Base-by-base conservation (phyloP, 2,113 vertebrate species). In the Ibidorhyncha struthersii region DNA sequence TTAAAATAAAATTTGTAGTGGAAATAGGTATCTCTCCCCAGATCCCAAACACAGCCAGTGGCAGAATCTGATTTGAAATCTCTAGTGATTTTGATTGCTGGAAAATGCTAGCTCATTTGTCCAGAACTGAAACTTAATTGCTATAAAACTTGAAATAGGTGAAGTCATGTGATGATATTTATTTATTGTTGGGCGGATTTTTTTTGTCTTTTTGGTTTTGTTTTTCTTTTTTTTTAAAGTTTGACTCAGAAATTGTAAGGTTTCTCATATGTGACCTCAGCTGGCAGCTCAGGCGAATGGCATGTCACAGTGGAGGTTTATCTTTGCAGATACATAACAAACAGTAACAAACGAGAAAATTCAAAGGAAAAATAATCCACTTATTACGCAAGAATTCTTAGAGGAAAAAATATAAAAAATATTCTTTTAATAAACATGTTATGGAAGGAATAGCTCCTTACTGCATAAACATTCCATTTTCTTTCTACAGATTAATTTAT, bases 31-130 rank as follows among this genome's bases (percentile, higher is more conserved):
- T 41, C 12, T 83, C 21, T 49, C 22, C 50, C 36, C 62, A 77
- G 58, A 65, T 86, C 40, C 22, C 22, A 58, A 47, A 69, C 0
- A 41, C n/a, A 78, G 14, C 7, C 0, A 15, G 0, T 2, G 16
- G 7, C 3, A 6, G 6, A 38, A 92, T 59, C 41, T 50, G 11
- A 2, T 67, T 74, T 76, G 20, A 79, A 88, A 88, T 56, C 32
- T 74, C 9, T 23, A 18, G 21, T 49, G n/a, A 65, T 71, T 86
- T 52, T 84, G 55, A 45, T 47, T 85, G n/a, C 49, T 88, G 18
- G 10, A 85, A 92, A 90, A 82, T 20, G 2, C 0, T 90, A 29
- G 4, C 30, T 85, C 10, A n/a, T 78, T 87, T 88, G 10, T 71
- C 30, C 18, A 82, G n/a, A 72, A 43, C 7, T 61, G 66, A 72